Percentiles rank a stretch among this genome's conserved stretches.
Evolutionary conservation across 2,888 invertebrate genomes (phyloP).

Genomic region (Cheilosia impressa): DNA sequence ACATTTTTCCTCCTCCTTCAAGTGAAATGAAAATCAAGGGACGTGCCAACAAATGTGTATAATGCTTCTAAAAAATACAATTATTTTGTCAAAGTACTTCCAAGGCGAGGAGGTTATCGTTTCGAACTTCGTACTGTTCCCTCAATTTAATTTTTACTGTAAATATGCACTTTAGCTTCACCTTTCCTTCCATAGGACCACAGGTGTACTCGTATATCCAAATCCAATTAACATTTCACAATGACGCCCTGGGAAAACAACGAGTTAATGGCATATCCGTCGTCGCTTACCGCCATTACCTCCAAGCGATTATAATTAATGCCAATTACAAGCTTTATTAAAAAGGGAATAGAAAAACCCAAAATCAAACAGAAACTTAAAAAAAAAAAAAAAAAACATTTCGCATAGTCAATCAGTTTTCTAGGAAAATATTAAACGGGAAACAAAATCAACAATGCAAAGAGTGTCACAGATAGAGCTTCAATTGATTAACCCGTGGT

Average conservation of each 20-base stretch:
- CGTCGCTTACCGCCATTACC: not conserved
- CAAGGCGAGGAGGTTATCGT: not conserved
- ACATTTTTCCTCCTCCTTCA: not conserved
- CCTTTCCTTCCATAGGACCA: conserved; percentile 5
- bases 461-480: conserved; percentile 26
- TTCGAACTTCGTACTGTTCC: not conserved
- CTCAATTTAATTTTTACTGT: conserved; percentile 37
- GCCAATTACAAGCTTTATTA: conserved; percentile 36
- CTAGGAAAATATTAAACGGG: conserved; percentile 6
- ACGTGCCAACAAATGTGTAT: not conserved
- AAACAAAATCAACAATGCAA: conserved; percentile 8
- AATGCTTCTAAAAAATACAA: not conserved
- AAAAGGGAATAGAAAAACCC: conserved; percentile 10
- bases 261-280: conserved; percentile 48
- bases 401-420: conserved; percentile 20
- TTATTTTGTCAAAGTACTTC: not conserved
- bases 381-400: not conserved
- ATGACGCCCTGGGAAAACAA: conserved; percentile 1
- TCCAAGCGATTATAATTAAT: conserved; percentile 34
- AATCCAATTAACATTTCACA: conserved; percentile 54
- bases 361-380: conserved; percentile 37
- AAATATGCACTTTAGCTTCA: conserved; percentile 45
- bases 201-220: conserved; percentile 19
- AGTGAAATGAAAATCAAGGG: too few species aligned
- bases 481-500: conserved; percentile 26